Evolutionary conservation across 2,113 vertebrate genomes (phyloP).

Genomic region (Galemys pyrenaicus): DNA sequence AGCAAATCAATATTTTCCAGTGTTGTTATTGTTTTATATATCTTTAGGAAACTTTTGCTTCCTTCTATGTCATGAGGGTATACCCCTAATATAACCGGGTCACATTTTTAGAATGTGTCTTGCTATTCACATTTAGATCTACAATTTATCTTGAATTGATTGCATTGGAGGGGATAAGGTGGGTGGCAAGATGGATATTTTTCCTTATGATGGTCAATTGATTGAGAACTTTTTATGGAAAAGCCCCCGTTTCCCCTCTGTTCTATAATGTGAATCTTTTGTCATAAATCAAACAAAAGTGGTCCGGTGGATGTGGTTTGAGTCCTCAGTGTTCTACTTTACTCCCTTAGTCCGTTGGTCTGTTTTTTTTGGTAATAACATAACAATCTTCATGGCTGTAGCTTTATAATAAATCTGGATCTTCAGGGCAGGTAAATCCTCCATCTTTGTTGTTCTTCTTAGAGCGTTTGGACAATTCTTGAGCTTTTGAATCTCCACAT

Average conservation of each 20-base stretch:
- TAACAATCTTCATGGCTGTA: background rate
- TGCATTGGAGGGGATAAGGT: background rate
- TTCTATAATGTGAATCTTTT: background rate
- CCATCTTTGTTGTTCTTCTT: background rate
- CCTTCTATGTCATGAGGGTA: no score
- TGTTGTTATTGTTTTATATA: background rate
- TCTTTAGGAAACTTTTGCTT: no score
- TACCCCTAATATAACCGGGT: no score
- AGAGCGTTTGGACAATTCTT: background rate
- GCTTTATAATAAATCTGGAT: background rate
- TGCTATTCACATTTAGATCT: background rate
- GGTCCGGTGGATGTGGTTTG: accelerated
- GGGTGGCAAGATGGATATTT: background rate
- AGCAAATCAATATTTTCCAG: background rate
- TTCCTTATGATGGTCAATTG: background rate
- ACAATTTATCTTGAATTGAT: background rate
- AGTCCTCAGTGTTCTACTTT: background rate
- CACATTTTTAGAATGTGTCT: no score
- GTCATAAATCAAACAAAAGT: background rate
- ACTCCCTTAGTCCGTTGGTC: background rate
- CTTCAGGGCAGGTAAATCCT: accelerated
- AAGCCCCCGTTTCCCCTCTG: background rate
- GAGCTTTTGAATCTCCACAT: background rate
- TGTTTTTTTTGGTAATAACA: background rate
- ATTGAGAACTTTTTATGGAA: background rate